Conservation (phyloP, 2,113 vertebrate genomes). For the Paramisgurnus dabryanus region DNA sequence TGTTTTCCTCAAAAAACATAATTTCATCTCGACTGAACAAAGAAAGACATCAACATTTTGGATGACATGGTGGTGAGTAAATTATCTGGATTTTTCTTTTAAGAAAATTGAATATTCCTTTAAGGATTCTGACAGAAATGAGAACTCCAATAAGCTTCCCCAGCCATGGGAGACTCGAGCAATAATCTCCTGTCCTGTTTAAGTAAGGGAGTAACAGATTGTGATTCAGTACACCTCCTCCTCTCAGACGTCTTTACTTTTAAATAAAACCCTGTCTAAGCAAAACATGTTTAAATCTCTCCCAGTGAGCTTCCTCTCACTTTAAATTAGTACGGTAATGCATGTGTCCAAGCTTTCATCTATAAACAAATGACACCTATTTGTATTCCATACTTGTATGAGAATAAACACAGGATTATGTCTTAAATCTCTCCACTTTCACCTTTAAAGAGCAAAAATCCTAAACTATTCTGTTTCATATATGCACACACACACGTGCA, state of each 20-base stretch:
- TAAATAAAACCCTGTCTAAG: slow-evolving; percentile 7
- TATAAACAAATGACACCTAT: slow-evolving; percentile 1
- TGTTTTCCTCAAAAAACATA: no score
- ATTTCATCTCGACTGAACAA: no score
- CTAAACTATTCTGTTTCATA: background rate
- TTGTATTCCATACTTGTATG: slow-evolving; percentile 15
- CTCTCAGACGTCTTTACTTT: background rate
- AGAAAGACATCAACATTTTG: no score
- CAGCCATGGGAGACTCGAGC: no score
- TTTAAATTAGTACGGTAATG: background rate
- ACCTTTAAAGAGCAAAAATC: background rate
- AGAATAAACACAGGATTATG: slow-evolving; percentile 22
- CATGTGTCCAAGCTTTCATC: background rate
- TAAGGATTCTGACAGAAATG: no score
- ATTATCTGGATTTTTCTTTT: no score
- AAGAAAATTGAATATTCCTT: no score
- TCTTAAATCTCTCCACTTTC: slow-evolving; percentile 10
- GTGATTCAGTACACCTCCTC: background rate
- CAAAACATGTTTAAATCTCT: background rate
- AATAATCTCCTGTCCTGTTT: background rate
- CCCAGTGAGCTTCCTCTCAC: background rate
- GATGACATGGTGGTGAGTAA: no score
- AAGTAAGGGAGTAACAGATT: background rate
- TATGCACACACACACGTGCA: background rate
- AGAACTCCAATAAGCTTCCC: no score